Base-by-base conservation (phyloP, 1,140 invertebrate species). In the Tenebrio molitor region DNA sequence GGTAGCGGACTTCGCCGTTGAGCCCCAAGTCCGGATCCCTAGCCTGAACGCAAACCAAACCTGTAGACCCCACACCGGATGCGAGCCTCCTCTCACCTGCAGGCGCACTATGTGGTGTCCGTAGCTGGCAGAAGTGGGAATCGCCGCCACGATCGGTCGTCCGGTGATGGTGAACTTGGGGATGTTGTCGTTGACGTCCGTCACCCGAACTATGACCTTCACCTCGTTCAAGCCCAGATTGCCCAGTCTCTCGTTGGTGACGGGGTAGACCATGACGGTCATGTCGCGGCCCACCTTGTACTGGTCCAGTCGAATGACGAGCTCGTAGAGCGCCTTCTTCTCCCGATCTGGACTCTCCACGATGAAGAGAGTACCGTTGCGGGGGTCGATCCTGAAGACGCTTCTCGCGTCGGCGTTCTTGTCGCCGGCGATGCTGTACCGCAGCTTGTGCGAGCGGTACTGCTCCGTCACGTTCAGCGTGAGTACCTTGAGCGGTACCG, bases 161-260 rank as follows among this genome's bases (percentile, higher is more conserved):
- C 91, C 92, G 21, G 88, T 89, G 25, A 87, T 87, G 1, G 86
- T 86, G 81, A 95, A 95, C 74, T 87, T 87, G 0, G 93, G 93
- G 1, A 90, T 83, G 80, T 95, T 95, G 78, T 95, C 93, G 78
- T 95, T 95, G 2, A 92, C 88, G 82, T 95, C 93, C 25, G 89
- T 88, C 36, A 95, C 89, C 76, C 89, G 88, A 2, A 95, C 87
- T 0, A 94, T 85, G 0, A 93, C 85, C 79, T 91, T 90, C 0
- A 91, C 87, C 83, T 91, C 89, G 77, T 90, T 89, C 21, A 85
- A 81, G 39, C 83, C 85, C 58, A 93, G 84, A 23, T 90, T 91
- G 41, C 89, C 87, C 0, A 93, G 79, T 15, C 88, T 85, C 58
- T 92, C 91, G 46, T 88, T 89, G 0, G 88, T 84, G 12, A 93